Conservation (phyloP, 1,140 invertebrate genomes). For the Himalopsyche phryganea region DNA sequence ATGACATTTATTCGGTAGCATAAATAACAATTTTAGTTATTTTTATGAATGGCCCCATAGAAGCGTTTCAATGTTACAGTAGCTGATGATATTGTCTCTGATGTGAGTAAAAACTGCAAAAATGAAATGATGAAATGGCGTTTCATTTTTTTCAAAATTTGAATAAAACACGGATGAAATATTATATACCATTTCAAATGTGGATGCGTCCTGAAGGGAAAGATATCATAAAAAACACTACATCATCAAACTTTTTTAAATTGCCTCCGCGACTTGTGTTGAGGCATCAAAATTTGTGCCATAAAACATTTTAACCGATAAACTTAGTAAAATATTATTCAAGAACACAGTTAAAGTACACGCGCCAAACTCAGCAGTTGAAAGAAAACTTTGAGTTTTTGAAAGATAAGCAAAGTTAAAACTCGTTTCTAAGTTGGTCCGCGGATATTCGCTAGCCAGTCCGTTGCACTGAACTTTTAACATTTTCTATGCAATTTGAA, state of each 20-base stretch:
- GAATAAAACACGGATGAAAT: too few species aligned
- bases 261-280: neutral
- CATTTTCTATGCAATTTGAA: neutral
- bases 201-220: neutral
- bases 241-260: neutral
- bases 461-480: conserved; percentile 5
- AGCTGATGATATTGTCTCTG: too few species aligned
- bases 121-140: too few species aligned
- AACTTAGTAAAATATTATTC: conserved; percentile 27
- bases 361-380: conserved; percentile 13
- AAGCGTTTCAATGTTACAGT: too few species aligned
- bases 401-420: conserved; percentile 30
- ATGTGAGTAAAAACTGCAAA: too few species aligned
- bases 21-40: too few species aligned
- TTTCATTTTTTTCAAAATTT: too few species aligned
- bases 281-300: conserved; percentile 17
- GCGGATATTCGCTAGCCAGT: conserved; percentile 14
- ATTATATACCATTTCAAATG: neutral
- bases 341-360: conserved; percentile 17
- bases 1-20: too few species aligned
- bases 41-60: too few species aligned
- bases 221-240: conserved; percentile 2
- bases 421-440: conserved; percentile 18
- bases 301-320: conserved; percentile 28
- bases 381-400: conserved; percentile 15